Percentiles rank a stretch among this genome's conserved stretches.
These are phyloP conservation scores for Drosophila sucinea DNA, from an alignment of 1,140 invertebrate genomes.

Conservation along the genomic window DNA sequence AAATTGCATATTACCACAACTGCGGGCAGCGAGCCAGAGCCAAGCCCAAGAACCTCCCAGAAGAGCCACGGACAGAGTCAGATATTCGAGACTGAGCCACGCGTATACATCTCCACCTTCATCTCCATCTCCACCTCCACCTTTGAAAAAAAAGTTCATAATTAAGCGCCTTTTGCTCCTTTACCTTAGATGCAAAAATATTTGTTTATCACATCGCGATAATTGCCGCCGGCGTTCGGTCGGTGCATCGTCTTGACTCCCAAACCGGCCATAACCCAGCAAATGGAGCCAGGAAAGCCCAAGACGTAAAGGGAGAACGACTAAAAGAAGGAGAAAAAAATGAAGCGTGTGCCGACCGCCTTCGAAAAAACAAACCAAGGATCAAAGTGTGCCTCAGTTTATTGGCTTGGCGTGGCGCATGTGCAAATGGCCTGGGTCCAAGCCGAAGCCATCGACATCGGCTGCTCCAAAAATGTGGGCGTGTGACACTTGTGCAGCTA, in stretches of 20 bases:
- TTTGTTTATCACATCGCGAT: slow-evolving; percentile 81
- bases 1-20: slow-evolving; percentile 76
- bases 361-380: slow-evolving; percentile 41
- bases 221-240: slow-evolving; percentile 72
- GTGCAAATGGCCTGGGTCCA: slow-evolving; percentile 67
- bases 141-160: slow-evolving; percentile 59
- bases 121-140: slow-evolving; percentile 1
- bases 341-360: slow-evolving; percentile 72
- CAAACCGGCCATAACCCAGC: slow-evolving; percentile 48
- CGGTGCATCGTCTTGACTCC: slow-evolving; percentile 17
- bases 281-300: slow-evolving; percentile 31
- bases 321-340: slow-evolving; percentile 12
- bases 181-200: slow-evolving; percentile 78
- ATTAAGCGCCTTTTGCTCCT: slow-evolving; percentile 75
- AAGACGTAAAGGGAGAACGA: slow-evolving; percentile 36
- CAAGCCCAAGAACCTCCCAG: slow-evolving; percentile 59
- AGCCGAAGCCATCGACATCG: slow-evolving; percentile 33
- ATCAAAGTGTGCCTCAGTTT: slow-evolving; percentile 78
- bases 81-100: slow-evolving; percentile 29
- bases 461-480: slow-evolving; percentile 80
- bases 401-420: slow-evolving; percentile 75
- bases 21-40: slow-evolving; percentile 57
- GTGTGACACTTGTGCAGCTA: slow-evolving; percentile 77
- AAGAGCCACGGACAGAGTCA: slow-evolving; percentile 61
- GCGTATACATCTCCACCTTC: slow-evolving; percentile 36